Conservation (phyloP, 2,888 invertebrate genomes). For the Cosmorhoe ocellata region DNA sequence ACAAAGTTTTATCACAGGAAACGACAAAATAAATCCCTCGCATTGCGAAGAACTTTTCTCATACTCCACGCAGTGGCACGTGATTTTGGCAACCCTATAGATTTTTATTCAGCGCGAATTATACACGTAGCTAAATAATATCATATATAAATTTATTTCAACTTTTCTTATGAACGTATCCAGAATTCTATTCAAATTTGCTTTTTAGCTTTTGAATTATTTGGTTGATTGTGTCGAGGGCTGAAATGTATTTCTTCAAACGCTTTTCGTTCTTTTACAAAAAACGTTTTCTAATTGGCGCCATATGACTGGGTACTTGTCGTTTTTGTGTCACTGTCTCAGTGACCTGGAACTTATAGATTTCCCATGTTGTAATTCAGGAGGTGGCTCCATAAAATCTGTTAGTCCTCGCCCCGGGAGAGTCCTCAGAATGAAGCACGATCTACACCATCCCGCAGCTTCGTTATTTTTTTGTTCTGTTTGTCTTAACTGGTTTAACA, state of each 20-base stretch:
- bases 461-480: conserved; percentile 12
- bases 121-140: conserved; percentile 22
- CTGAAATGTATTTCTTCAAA: not conserved
- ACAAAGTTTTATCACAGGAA: conserved; percentile 77
- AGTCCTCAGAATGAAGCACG: conserved; percentile 45
- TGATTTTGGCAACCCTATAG: conserved; percentile 48
- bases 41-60: conserved; percentile 65
- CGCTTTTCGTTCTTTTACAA: not conserved
- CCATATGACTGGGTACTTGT: too few relatives aligned
- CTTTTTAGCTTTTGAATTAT: conserved; percentile 28
- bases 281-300: too few relatives aligned
- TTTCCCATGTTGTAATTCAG: conserved; percentile 31
- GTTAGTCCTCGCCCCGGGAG: conserved; percentile 41
- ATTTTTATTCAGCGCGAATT: conserved; percentile 40
- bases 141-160: conserved; percentile 19
- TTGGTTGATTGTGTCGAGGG: conserved; percentile 20
- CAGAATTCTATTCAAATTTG: conserved; percentile 10
- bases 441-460: conserved; percentile 39
- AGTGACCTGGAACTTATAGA: conserved; percentile 7
- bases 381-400: conserved; percentile 48
- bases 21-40: conserved; percentile 77
- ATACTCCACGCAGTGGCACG: conserved; percentile 59
- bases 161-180: conserved; percentile 14
- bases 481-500: too few relatives aligned
- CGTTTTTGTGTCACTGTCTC: too few relatives aligned